A percentile compares a stretch with the other conserved stretches of the same genome.
Conservation (phyloP, 2,797 vertebrate genomes). For the Melanotaenia trifasciata region DNA sequence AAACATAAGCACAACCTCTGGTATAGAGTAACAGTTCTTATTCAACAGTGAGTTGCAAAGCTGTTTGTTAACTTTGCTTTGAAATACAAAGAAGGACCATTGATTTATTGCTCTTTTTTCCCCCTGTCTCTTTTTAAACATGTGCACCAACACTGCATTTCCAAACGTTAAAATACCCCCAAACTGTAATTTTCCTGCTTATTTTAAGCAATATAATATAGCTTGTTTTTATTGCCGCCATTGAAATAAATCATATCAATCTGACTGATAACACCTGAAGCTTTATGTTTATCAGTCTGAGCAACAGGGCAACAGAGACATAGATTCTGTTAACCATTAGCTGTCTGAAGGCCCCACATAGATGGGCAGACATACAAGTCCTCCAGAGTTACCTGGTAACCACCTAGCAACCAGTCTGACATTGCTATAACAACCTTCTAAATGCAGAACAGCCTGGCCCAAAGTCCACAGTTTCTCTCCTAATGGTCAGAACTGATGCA, state of each 20-base stretch:
- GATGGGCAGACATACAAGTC: constrained; percentile 27
- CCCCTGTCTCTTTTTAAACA: neutral
- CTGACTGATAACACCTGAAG: neutral
- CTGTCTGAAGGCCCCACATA: constrained; percentile 22
- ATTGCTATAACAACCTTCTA: constrained; percentile 46
- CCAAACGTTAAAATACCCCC: neutral
- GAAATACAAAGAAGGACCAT: neutral
- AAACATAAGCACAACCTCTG: constrained; percentile 12
- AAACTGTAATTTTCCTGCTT: neutral
- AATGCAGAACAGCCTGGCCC: constrained; percentile 19
- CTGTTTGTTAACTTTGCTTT: constrained; percentile 17
- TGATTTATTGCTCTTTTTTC: neutral
- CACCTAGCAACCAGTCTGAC: constrained; percentile 29
- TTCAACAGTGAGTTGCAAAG: constrained; percentile 35
- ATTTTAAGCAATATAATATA: neutral
- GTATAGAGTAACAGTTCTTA: constrained; percentile 40
- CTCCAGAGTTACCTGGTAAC: constrained; percentile 61
- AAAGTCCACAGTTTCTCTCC: constrained; percentile 51
- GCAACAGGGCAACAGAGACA: constrained; percentile 3
- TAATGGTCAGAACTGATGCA: constrained; percentile 11
- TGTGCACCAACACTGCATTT: neutral
- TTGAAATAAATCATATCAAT: neutral
- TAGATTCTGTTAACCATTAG: constrained; percentile 75
- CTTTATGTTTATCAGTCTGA: constrained; percentile 17
- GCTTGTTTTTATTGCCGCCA: neutral